A percentile compares a stretch with the other conserved stretches of the same genome.
Evolutionary conservation across 2,797 vertebrate genomes (phyloP).

Genomic region (Danio tinwini): DNA sequence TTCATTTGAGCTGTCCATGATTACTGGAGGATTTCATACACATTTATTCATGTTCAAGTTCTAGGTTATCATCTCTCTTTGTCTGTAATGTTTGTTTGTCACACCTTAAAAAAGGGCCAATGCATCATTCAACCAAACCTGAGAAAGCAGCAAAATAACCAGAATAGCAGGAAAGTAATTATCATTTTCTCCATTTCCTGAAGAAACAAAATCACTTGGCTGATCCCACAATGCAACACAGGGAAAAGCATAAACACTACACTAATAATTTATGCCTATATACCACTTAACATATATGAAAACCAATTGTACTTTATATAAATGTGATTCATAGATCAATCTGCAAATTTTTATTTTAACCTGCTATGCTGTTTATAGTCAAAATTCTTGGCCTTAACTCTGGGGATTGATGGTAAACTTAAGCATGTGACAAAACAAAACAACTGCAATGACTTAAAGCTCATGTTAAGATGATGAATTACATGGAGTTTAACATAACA

Average conservation of each 20-base stretch:
- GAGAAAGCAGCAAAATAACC: constrained; percentile 31
- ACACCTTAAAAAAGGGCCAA: not conserved
- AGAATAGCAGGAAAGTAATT: not conserved
- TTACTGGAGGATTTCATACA: not conserved
- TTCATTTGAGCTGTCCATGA: not conserved
- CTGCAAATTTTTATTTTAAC: not conserved
- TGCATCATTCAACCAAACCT: not conserved
- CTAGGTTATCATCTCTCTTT: not conserved
- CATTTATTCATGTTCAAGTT: not conserved
- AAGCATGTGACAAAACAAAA: constrained; percentile 4
- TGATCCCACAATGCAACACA: constrained; percentile 9
- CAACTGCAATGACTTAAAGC: constrained; percentile 4
- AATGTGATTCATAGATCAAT: constrained; percentile 3
- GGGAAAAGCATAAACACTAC: not conserved
- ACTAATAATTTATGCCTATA: not conserved
- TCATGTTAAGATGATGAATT: constrained; percentile 27
- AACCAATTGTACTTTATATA: not conserved
- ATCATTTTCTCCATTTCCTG: not conserved
- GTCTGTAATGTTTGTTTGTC: constrained; percentile 12
- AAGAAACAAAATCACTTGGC: not conserved
- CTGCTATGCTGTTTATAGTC: constrained; percentile 13
- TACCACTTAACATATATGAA: not conserved
- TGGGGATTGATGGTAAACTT: not conserved
- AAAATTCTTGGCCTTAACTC: not conserved
- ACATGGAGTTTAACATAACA: constrained; percentile 1